Evolutionary conservation across 2,797 vertebrate species (phyloP), one percentile per base, ranked within the genome.

Genomic region (Garrulus glandarius): DNA sequence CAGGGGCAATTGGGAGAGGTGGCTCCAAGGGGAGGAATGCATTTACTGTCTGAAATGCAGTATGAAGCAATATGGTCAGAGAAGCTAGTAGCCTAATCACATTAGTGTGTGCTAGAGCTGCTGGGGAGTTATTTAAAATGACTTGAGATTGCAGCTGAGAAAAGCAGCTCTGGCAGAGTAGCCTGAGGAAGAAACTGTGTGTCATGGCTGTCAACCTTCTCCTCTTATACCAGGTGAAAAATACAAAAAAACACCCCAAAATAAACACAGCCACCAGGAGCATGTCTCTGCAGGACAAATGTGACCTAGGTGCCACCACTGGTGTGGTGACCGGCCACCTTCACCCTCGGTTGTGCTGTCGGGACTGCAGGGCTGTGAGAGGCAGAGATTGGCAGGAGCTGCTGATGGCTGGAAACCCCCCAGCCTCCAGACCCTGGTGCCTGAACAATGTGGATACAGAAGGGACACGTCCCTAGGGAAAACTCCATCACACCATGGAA

Each of bases 21-120:
- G 68, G 60, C 79, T 93, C 23, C 82, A 59, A 81, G 78, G 93
- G 50, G 34, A 85, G 44, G 84, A 93, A 96, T 78, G 37, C 60
- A 91, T 95, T 96, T 95, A 67, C 71, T 8, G 6, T 89, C 89
- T 77, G 84, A 96, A 96, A 95, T 91, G 87, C 93, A 90, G 84
- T 93, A 95, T 89, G 95, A 94, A 90, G 87, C 84, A 94, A 96
- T 96, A 96, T 71, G 77, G 95, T 76, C 91, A 93, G 87, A 95
- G 92, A 96, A 96, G 91, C 93, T 93, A 83, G 86, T 74, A 74
- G 80, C 88, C 87, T 96, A 91, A 97, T 96, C 79, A 91, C 87
- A 93, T 97, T 96, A 95, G 77, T 84, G 76, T 92, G 77, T 85
- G 69, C 92, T 87, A 85, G 84, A 92, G 80, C 77, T 95, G 67